Conservation (phyloP, 35 echinoderm and acorn worm species). For the Acanthaster planci region DNA sequence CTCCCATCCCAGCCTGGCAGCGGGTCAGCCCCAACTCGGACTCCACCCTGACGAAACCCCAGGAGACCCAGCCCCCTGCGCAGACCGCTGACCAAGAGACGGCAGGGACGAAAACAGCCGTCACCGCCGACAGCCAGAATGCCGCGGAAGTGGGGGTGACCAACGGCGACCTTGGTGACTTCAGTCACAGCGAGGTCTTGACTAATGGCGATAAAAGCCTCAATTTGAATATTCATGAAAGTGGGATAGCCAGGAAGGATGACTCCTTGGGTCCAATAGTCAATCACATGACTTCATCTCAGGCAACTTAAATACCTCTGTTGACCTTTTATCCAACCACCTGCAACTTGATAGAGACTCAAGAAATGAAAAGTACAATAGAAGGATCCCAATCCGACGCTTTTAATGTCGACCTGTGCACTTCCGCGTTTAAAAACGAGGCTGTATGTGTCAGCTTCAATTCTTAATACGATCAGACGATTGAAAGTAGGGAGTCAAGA, state of each 20-base stretch:
- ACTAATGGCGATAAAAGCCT: background rate
- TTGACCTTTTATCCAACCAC: background rate
- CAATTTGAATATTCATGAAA: background rate
- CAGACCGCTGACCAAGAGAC: background rate
- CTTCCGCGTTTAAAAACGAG: too few relatives aligned
- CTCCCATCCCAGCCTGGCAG: constrained; percentile 60
- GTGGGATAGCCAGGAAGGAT: background rate
- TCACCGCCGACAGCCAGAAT: background rate
- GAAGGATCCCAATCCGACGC: too few relatives aligned
- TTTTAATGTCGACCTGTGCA: too few relatives aligned
- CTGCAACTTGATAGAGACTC: too few relatives aligned
- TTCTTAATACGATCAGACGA: too few relatives aligned
- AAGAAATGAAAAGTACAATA: too few relatives aligned
- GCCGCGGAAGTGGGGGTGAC: background rate
- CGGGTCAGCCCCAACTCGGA: background rate
- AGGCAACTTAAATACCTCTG: constrained; percentile 5
- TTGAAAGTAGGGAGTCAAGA: too few relatives aligned
- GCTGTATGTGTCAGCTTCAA: too few relatives aligned
- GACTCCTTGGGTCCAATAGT: background rate
- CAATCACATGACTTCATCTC: background rate
- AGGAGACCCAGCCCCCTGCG: background rate
- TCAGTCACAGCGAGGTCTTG: background rate
- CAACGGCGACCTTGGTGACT: background rate
- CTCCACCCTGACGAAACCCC: constrained; percentile 6
- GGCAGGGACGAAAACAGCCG: background rate